A percentile compares a stretch with the other conserved stretches of the same genome.
phyloP scores from a whole-genome alignment of 2,113 vertebrate genomes.

The Saccopteryx bilineata region DNA sequence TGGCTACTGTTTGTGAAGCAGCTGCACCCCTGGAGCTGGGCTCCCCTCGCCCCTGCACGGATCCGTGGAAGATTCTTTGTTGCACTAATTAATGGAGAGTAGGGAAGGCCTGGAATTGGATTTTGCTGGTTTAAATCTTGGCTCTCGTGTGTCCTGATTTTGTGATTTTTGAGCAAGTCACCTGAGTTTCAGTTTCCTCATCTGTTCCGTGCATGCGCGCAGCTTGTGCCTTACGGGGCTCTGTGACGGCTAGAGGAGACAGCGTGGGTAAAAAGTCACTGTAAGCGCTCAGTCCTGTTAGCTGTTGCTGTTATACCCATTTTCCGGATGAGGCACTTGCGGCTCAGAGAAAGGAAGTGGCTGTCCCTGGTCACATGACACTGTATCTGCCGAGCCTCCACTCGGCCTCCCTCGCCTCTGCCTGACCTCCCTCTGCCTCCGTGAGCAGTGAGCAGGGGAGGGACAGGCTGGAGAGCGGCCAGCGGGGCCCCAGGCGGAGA shows the following conservation, averaged over 20 bases:
- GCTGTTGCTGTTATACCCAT: neutral
- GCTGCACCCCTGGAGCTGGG: neutral
- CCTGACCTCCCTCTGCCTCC: neutral
- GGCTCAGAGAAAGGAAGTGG: neutral
- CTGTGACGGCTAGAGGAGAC: neutral
- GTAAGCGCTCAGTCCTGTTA: neutral
- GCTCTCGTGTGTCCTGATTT: neutral
- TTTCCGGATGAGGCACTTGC: neutral
- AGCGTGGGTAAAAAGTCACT: neutral
- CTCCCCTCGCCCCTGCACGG: fast-evolving
- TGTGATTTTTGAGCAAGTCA: slow-evolving; percentile 8
- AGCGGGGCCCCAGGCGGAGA: neutral
- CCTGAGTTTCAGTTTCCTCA: neutral
- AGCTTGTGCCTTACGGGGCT: neutral
- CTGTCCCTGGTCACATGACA: neutral
- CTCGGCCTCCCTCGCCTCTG: neutral
- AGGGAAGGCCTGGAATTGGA: neutral
- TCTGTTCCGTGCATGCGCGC: neutral
- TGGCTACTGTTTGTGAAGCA: neutral
- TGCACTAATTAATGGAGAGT: neutral
- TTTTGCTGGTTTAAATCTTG: neutral
- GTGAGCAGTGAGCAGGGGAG: neutral
- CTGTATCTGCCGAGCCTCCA: neutral
- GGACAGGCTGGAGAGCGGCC: neutral
- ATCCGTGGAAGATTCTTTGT: neutral